Conservation (phyloP, 2,797 vertebrate species). For the Rhabdophis nuchalis region DNA sequence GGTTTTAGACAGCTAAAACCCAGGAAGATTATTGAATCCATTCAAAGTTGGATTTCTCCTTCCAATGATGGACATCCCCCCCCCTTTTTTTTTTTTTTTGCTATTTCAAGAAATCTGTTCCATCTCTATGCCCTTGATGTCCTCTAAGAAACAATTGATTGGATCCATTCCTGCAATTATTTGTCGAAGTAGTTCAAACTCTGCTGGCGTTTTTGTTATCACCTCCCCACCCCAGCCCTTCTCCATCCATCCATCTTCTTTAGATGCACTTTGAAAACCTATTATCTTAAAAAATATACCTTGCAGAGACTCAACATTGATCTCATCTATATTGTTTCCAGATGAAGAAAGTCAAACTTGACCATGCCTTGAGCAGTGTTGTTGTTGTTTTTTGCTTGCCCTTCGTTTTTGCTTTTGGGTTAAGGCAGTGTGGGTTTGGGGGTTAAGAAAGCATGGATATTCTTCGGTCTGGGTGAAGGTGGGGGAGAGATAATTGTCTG, state of each 20-base stretch:
- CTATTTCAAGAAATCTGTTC: background rate
- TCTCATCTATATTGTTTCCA: background rate
- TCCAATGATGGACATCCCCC: background rate
- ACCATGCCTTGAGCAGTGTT: background rate
- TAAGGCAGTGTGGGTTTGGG: background rate
- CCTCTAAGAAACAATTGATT: background rate
- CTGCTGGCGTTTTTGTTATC: background rate
- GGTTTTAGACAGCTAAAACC: background rate
- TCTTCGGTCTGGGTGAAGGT: background rate
- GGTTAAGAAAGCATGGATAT: constrained; percentile 14
- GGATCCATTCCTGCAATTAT: background rate
- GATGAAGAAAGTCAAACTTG: constrained; percentile 17
- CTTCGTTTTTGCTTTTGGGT: constrained; percentile 19
- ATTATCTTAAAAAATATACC: background rate
- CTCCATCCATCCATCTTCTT: background rate
- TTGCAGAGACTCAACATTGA: background rate
- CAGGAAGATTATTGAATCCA: background rate
- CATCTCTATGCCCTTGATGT: background rate
- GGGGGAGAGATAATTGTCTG: constrained; percentile 16
- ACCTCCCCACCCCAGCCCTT: background rate
- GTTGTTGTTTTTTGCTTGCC: constrained; percentile 32
- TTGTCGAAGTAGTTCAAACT: background rate
- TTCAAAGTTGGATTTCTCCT: background rate
- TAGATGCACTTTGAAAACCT: background rate
- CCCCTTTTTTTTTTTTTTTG: background rate